Percentiles rank a stretch among this genome's conserved stretches.
Evolutionary conservation across 2,888 invertebrate species (phyloP).

Genomic region (Abscondita cerata): DNA sequence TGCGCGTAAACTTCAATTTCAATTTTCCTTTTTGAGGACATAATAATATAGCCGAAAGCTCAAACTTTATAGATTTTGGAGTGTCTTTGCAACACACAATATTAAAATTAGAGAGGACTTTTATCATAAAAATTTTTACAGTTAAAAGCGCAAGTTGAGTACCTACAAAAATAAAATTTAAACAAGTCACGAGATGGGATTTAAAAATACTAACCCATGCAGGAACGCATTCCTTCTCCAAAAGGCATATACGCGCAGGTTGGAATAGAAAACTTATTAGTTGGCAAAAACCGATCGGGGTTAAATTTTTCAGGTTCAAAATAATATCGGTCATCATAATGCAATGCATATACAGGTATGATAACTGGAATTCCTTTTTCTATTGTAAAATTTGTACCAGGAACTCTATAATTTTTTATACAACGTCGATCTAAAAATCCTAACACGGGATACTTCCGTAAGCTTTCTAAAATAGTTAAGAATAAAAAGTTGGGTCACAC

Average conservation of each 20-base stretch:
- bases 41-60: too few species aligned
- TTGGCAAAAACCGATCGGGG: slow-evolving; percentile 54
- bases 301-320: slow-evolving; percentile 55
- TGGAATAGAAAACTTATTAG: slow-evolving; percentile 33
- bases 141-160: too few species aligned
- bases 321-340: slow-evolving; percentile 52
- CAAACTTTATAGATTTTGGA: too few species aligned
- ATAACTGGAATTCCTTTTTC: slow-evolving; percentile 52
- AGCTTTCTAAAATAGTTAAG: slow-evolving; percentile 52
- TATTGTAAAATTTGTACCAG: slow-evolving; percentile 44
- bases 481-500: not conserved
- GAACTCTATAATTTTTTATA: slow-evolving; percentile 46
- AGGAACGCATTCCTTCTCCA: slow-evolving; percentile 41
- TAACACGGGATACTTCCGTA: slow-evolving; percentile 56
- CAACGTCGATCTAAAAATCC: slow-evolving; percentile 49
- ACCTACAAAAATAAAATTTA: too few species aligned
- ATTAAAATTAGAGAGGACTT: too few species aligned
- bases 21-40: too few species aligned
- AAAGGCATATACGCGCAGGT: slow-evolving; percentile 41
- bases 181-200: too few species aligned
- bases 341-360: slow-evolving; percentile 53
- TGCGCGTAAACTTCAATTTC: too few species aligned
- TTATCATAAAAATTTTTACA: too few species aligned
- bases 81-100: too few species aligned
- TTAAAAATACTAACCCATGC: slow-evolving; percentile 40